Percentiles rank a stretch among this genome's conserved stretches.
phyloP scores from a whole-genome alignment of 2,888 invertebrate species.

The Metalampra italica region DNA sequence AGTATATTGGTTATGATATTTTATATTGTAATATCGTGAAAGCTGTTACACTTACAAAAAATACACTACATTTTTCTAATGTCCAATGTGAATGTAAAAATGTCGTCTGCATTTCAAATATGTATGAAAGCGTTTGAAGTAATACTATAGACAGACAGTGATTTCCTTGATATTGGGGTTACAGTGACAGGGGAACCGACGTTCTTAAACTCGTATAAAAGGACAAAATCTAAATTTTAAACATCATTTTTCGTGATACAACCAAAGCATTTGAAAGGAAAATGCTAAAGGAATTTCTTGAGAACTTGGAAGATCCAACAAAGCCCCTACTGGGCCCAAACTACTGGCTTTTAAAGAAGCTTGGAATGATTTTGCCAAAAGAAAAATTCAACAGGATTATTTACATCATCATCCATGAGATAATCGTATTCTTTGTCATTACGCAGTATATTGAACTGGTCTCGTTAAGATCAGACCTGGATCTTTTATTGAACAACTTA shows the following conservation, averaged over 20 bases:
- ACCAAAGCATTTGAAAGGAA: slow-evolving; percentile 10
- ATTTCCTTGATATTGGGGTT: slow-evolving; percentile 15
- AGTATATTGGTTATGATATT: too few species aligned
- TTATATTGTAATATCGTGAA: too few species aligned
- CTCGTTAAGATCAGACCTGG: slow-evolving; percentile 47
- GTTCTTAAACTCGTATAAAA: slow-evolving; percentile 8
- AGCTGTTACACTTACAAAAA: too few species aligned
- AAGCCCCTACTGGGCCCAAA: slow-evolving; percentile 54
- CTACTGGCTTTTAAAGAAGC: slow-evolving; percentile 45
- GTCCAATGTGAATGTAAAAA: too few species aligned
- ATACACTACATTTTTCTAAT: too few species aligned
- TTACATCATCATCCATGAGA: slow-evolving; percentile 40
- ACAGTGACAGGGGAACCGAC: slow-evolving; percentile 14
- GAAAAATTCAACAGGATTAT: slow-evolving; percentile 25
- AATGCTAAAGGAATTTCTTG: slow-evolving; percentile 37
- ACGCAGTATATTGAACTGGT: slow-evolving; percentile 57
- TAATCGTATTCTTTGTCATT: slow-evolving; percentile 45
- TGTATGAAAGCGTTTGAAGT: neutral
- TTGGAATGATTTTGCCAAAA: slow-evolving; percentile 48
- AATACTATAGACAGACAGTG: slow-evolving; percentile 27
- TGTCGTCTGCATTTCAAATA: neutral
- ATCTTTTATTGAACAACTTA: slow-evolving; percentile 52
- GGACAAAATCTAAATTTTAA: slow-evolving; percentile 4
- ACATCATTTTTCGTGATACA: neutral
- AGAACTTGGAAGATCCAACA: slow-evolving; percentile 41